Conservation (phyloP, 2,888 invertebrate species). For the Cylindroiulus punctatus region DNA sequence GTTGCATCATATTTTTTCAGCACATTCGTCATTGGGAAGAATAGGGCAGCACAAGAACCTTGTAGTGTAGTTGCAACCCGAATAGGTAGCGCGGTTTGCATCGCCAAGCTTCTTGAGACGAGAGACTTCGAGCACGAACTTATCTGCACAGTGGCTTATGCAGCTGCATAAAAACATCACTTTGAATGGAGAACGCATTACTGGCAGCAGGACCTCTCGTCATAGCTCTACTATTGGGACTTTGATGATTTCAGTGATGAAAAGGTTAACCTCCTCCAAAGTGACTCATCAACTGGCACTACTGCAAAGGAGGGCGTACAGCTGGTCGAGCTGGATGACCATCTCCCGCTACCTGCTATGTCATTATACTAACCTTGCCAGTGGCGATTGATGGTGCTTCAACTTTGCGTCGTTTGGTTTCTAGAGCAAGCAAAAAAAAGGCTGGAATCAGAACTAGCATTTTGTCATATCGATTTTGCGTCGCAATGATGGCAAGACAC, state of each 20-base stretch:
- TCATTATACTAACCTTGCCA: slow-evolving; percentile 59
- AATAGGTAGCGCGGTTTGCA: background rate
- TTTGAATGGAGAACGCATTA: background rate
- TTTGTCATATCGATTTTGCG: too few relatives aligned
- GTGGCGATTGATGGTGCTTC: slow-evolving; percentile 68
- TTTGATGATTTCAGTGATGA: slow-evolving; percentile 1
- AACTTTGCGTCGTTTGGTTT: slow-evolving; percentile 85
- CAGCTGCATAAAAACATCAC: slow-evolving; percentile 16
- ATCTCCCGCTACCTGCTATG: slow-evolving; percentile 52
- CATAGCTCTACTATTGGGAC: slow-evolving; percentile 30
- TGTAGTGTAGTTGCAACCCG: background rate
- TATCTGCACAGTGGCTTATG: background rate
- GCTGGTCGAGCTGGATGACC: slow-evolving; percentile 28
- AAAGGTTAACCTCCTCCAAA: background rate
- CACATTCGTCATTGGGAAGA: background rate
- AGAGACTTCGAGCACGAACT: background rate
- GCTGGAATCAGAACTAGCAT: background rate
- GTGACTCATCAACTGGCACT: background rate
- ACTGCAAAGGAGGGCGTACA: background rate
- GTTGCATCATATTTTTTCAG: background rate
- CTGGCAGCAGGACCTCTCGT: background rate
- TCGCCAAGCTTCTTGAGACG: background rate
- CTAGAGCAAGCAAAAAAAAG: slow-evolving; percentile 67
- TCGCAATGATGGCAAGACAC: too few relatives aligned
- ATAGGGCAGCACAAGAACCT: background rate